Evolutionary conservation across 2,113 vertebrate species (phyloP), one percentile per base, ranked within the genome.

Genomic region (Pedetes capensis): DNA sequence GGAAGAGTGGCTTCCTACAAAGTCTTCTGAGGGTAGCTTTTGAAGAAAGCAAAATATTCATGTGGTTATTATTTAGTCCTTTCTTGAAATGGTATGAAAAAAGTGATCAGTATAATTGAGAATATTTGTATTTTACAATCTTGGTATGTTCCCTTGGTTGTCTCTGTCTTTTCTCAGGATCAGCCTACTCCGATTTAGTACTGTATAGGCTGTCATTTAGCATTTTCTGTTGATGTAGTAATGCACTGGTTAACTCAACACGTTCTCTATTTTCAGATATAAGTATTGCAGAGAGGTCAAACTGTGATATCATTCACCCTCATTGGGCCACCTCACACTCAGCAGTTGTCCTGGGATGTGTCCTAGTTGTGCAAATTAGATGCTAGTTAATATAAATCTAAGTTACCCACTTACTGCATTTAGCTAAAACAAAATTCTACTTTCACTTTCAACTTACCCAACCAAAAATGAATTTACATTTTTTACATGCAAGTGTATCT

Each of bases 331-430:
- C 63, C 72, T 95, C 61, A 68, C 94, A 84, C 55, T 95, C 42
- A 91, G 61, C 76, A 92, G 94, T 10, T 95, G 91, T 96, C 91
- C 95, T 80, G 92, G 93, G 94, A 93, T 92, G 49, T 95, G 90
- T 95, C 85, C 97, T 95, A 97, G 75, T 91, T 96, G 97, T 97
- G 97, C 97, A 97, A 97, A 97, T 97, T 96, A 95, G 95, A 95
- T 95, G 97, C 88, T 97, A 96, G 74, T 94, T 94, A 96, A 95
- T 96, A 97, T 78, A 97, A 96, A 96, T 93, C 95, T 97, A 96
- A 96, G 78, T 95, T 96, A 96, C 91, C 66, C 82, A 96, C 87
- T 91, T 83, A 95, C 18, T 95, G 59, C 93, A 95, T 93, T 97
- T 95, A 96, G 91, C 89, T 97, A 95, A 93, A 96, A 95, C 85